These are phyloP conservation scores for Mormyrus hasselquistii DNA, from an alignment of 2,797 vertebrate species.

Conservation along the genomic window DNA sequence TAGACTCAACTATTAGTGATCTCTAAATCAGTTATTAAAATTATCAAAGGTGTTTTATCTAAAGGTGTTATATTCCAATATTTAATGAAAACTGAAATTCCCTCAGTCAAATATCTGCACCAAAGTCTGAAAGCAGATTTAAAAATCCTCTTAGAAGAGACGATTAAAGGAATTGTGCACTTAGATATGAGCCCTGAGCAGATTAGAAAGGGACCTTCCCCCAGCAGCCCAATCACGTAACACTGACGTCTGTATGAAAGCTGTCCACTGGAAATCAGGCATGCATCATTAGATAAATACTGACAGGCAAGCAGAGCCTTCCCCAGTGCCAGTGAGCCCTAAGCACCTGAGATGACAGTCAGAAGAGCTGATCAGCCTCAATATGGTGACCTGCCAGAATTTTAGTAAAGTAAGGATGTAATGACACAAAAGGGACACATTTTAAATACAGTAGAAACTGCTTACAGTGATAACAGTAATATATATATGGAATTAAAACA, in stretches of 20 bases:
- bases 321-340: not conserved
- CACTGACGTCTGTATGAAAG: not conserved
- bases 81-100: not conserved
- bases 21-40: not conserved
- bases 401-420: not conserved
- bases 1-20: not conserved
- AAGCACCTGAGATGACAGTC: not conserved
- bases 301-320: not conserved
- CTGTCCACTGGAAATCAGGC: not conserved
- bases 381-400: not conserved
- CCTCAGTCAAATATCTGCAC: not conserved
- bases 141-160: constrained; percentile 54
- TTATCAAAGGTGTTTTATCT: not conserved
- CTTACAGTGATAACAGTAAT: not conserved
- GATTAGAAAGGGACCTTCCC: constrained; percentile 42
- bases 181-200: constrained; percentile 32
- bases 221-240: not conserved
- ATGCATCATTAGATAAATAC: not conserved
- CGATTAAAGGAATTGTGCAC: constrained; percentile 34
- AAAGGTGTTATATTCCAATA: not conserved
- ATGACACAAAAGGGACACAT: not conserved
- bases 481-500: not conserved
- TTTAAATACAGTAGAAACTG: not conserved
- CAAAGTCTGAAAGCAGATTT: constrained; percentile 35
- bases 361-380: not conserved